phyloP scores from a whole-genome alignment of 1,140 invertebrate species.

The Aphelinus certus region DNA sequence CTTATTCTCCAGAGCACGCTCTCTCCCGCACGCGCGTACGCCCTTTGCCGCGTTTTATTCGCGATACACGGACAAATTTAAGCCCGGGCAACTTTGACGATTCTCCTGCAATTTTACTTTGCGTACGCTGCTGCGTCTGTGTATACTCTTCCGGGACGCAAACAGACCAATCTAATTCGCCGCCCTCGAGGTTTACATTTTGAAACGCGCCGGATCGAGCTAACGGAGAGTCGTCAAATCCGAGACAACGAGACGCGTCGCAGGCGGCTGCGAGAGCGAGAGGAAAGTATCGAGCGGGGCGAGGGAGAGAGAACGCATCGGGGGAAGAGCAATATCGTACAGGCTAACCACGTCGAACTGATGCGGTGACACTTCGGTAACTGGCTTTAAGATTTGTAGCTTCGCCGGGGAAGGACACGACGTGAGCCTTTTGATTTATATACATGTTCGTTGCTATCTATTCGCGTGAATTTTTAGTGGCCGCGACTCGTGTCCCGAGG shows the following conservation, averaged over 20 bases:
- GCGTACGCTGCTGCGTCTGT: too few species aligned
- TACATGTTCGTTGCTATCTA: slow-evolving; percentile 18
- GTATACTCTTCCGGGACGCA: too few species aligned
- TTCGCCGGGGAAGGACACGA: slow-evolving; percentile 48
- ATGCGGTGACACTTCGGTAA: slow-evolving; percentile 55
- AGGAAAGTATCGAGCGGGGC: background rate
- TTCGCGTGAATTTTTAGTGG: slow-evolving; percentile 11
- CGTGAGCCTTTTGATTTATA: slow-evolving; percentile 55
- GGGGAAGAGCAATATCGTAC: slow-evolving; percentile 4
- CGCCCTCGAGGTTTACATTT: too few species aligned
- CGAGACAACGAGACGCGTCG: too few species aligned
- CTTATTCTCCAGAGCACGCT: slow-evolving; percentile 28
- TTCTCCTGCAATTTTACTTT: too few species aligned
- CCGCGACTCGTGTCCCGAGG: too few species aligned
- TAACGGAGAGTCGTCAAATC: too few species aligned
- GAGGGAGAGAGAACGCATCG: slow-evolving; percentile 48
- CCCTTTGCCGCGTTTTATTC: slow-evolving; percentile 31
- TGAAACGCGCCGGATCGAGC: too few species aligned
- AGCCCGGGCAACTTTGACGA: too few species aligned
- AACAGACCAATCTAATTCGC: too few species aligned
- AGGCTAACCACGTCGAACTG: slow-evolving; percentile 50
- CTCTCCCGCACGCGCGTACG: background rate
- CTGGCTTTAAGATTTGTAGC: slow-evolving; percentile 56
- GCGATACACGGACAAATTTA: slow-evolving; percentile 3
- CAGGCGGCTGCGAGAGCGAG: too few species aligned